A percentile compares a stretch with the other conserved stretches of the same genome.
phyloP scores from a whole-genome alignment of 1,140 invertebrate species.

The Diorhabda carinulata region DNA sequence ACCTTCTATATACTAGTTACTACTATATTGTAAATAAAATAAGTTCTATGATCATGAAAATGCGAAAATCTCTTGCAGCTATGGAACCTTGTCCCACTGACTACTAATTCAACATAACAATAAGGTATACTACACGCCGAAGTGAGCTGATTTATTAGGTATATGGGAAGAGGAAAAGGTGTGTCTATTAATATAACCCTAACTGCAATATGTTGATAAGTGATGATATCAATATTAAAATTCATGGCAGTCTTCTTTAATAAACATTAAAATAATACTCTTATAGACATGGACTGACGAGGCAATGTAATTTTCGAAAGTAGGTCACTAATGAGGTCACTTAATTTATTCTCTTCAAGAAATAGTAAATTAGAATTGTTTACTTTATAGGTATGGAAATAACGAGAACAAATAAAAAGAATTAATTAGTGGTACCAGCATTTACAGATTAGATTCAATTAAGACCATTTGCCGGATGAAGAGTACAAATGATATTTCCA shows the following conservation, averaged over 20 bases:
- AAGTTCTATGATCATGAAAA: too few species aligned
- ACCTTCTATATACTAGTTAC: too few species aligned
- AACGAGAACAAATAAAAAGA: too few species aligned
- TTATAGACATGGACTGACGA: not conserved
- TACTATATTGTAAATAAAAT: too few species aligned
- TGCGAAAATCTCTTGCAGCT: too few species aligned
- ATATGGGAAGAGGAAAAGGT: slow-evolving; percentile 11
- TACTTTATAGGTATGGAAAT: too few species aligned
- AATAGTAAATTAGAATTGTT: too few species aligned
- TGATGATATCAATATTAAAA: slow-evolving; percentile 3
- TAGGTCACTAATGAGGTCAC: not conserved
- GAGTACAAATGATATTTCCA: too few species aligned
- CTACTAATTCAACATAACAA: not conserved
- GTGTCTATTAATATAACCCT: slow-evolving; percentile 8
- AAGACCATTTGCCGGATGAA: too few species aligned
- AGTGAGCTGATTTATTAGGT: slow-evolving; percentile 11
- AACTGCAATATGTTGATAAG: slow-evolving; percentile 9
- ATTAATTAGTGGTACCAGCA: too few species aligned
- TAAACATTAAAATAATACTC: not conserved
- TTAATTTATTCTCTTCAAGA: not conserved
- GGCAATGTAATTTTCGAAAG: not conserved
- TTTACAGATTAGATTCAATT: too few species aligned
- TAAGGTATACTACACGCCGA: not conserved
- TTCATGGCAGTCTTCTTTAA: not conserved
- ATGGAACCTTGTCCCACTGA: not conserved